Evolutionary conservation across 1,140 invertebrate genomes (phyloP), one percentile per base, ranked within the genome.

Genomic region (Bursaphelenchus mucronatus): DNA sequence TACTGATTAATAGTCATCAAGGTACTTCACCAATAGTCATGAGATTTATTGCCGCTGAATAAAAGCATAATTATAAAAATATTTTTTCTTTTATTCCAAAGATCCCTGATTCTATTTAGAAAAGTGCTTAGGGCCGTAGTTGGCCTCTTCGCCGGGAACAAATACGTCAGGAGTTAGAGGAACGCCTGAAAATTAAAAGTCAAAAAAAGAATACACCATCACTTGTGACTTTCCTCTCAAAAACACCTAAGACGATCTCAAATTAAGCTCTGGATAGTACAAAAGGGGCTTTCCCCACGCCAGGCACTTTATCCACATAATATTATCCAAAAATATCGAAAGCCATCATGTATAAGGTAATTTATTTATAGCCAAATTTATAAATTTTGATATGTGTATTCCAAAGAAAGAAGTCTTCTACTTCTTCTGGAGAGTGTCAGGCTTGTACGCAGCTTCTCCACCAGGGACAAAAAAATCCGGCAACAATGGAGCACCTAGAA

Each of bases 141-240:
- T 30, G 5, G 30, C 30, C 30, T 67, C 61, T 30, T 56, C 69
- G n/a, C 83, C 83, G 61, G 92, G 90, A 79, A 96, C 81, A 83
- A 96, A 97, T 82, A 94, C 94, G 83, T 97, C 94, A 0, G 87
- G 85, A 85, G 93, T 88, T 41, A 95, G 84, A 52, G 69, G 51
- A 40, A 66, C 53, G 51, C 52, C 75, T 73, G 45, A 49, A 62
- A 13, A 5, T 44, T 13, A 19, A 8, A 15, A 39, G 1, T 4
- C 1, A 15, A 61, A n/a, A 3, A n/a, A 56, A n/a, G 1, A 64
- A 19, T 64, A n/a, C 55, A 1, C 5, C 43, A 41, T 30, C n/a
- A n/a, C 19, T 7, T 0, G 11, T 64, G 5, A 64, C 64, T 21
- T 49, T 15, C 10, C 53, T 15, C 53, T 4, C 53, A 15, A n/a